A percentile compares a stretch with the other conserved stretches of the same genome.
Evolutionary conservation across 2,888 invertebrate genomes (phyloP).

Genomic region (Sipha maydis): DNA sequence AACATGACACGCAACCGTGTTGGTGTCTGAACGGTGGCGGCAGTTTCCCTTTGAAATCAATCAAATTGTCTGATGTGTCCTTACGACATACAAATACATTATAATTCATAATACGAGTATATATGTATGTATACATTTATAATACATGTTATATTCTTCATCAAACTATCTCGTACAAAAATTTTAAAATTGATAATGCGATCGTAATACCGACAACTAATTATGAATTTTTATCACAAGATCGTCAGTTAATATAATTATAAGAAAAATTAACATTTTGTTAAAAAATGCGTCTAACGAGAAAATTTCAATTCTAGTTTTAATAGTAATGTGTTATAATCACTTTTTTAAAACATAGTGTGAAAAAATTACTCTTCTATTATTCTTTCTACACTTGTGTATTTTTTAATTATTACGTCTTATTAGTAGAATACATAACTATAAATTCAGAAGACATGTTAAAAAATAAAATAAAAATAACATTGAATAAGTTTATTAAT

Average conservation of each 20-base stretch:
- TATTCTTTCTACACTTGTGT: neutral
- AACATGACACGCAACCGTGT: slow-evolving; percentile 34
- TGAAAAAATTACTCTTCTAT: neutral
- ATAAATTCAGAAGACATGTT: neutral
- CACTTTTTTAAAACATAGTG: neutral
- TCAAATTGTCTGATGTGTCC: slow-evolving; percentile 30
- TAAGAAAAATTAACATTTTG: neutral
- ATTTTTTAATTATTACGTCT: neutral
- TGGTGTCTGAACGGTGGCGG: neutral
- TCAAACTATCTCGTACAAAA: neutral
- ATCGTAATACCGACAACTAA: neutral
- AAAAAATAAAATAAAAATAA: neutral
- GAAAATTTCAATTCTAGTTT: neutral
- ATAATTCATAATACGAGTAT: neutral
- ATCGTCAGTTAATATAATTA: too few species aligned
- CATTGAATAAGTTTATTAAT: neutral
- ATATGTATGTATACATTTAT: neutral
- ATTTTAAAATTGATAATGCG: neutral
- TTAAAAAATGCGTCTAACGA: neutral
- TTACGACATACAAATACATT: neutral
- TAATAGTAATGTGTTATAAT: neutral
- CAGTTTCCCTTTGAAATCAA: slow-evolving; percentile 48
- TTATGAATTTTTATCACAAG: neutral
- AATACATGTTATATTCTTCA: slow-evolving; percentile 13
- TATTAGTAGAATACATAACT: neutral